Base-by-base conservation (phyloP, 2,797 vertebrate genomes). In the Chiroxiphia lanceolata region DNA sequence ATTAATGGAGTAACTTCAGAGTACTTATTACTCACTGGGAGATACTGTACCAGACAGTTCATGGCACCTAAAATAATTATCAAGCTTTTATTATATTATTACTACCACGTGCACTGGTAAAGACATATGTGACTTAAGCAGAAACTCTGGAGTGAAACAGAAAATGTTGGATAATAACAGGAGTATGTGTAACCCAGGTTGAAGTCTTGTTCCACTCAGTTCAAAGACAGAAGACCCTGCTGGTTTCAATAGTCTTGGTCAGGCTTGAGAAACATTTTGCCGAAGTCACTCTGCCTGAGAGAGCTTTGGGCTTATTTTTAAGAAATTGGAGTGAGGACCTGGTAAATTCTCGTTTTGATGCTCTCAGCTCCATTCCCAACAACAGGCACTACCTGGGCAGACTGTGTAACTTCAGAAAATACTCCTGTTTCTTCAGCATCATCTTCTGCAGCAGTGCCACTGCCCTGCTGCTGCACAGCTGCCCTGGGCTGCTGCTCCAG, bases 31-130 rank as follows among this genome's bases (percentile, higher is more conserved):
- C 92, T 94, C 48, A 42, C 80, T 50, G 17, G 16, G 25, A 94
- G 82, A 95, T 97, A 91, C 56, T 21, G 71, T 81, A 85, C 84
- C 96, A 96, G 93, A 95, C 93, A 83, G 84, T 82, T 26, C 83
- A 72, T 84, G 68, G 60, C 38, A 84, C 51, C 19, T 94, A 76
- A 95, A 91, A 80, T 64, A 91, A 64, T 86, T 82, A 95, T 88
- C 22, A 70, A 36, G 22, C 27, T 56, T 77, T 95, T 89, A 79
- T 91, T 77, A 33, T 36, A 17, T 45, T 78, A 89, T 89, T 83
- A 54, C 92, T 78, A 48, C 64, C 38, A 50, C 61, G 31, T 47
- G n/a, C 18, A 65, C 65, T 79, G 71, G 64, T 89, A 84, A 93
- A 82, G 42, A 93, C 54, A 71, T 68, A 90, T 11, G 7, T 83